Conservation (phyloP, 2,113 vertebrate genomes). For the Gopherus flavomarginatus region DNA sequence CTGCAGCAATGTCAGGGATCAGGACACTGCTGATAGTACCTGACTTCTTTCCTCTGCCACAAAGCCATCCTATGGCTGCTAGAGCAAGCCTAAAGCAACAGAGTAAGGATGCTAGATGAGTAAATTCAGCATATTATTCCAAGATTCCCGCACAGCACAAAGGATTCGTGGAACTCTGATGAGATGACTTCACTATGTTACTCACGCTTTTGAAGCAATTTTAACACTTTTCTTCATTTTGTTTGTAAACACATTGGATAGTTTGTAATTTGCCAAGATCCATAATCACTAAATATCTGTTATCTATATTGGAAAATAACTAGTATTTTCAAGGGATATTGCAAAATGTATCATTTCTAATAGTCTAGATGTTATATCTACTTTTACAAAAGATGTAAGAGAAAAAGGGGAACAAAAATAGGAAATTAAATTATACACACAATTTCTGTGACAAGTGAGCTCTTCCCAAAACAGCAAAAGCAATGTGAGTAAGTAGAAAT, state of each 20-base stretch:
- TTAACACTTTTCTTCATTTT: slow-evolving; percentile 34
- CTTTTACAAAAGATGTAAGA: slow-evolving; percentile 34
- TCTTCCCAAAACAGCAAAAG: slow-evolving; percentile 16
- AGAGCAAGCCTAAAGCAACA: not conserved
- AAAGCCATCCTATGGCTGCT: not conserved
- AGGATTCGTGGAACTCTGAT: slow-evolving; percentile 25
- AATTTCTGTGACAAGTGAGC: slow-evolving; percentile 22
- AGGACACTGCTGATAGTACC: not conserved
- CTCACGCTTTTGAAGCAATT: slow-evolving; percentile 22
- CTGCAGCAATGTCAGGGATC: not conserved
- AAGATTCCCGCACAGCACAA: not conserved
- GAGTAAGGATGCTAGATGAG: not conserved
- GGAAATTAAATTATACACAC: slow-evolving; percentile 42
- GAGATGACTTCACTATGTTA: not conserved
- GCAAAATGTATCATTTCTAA: slow-evolving; percentile 45
- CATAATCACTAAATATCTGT: not conserved
- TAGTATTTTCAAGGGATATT: slow-evolving; percentile 39
- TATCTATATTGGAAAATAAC: slow-evolving; percentile 21
- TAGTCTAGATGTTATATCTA: slow-evolving; percentile 48
- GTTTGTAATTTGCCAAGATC: slow-evolving; percentile 31
- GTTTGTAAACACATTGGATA: slow-evolving; percentile 42
- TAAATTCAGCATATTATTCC: slow-evolving; percentile 25
- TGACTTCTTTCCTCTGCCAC: not conserved
- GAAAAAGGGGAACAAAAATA: slow-evolving; percentile 30
- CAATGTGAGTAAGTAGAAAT: not conserved